These are phyloP conservation scores for Gerris lacustris DNA, from an alignment of 2,888 invertebrate genomes.

Conservation along the genomic window DNA sequence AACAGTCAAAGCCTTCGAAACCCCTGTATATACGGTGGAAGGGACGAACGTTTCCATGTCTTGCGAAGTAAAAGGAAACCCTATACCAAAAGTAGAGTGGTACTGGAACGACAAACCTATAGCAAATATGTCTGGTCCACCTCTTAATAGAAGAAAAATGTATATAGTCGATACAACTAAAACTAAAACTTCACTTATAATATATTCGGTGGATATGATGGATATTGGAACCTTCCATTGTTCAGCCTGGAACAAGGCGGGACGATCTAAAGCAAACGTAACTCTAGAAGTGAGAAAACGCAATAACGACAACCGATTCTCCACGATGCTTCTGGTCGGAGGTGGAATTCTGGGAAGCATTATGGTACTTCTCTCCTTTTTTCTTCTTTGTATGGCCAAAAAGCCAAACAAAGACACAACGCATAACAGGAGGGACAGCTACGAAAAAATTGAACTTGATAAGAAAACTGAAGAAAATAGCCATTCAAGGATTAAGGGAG, in stretches of 20 bases:
- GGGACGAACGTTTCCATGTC: conserved; percentile 61
- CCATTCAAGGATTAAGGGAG: conserved; percentile 10
- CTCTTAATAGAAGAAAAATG: conserved; percentile 30
- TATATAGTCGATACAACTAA: conserved; percentile 24
- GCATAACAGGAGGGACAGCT: conserved; percentile 44
- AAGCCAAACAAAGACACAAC: conserved; percentile 22
- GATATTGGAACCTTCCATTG: conserved; percentile 67
- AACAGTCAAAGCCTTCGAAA: conserved; percentile 49
- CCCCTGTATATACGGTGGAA: conserved; percentile 52
- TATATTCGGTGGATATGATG: conserved; percentile 49
- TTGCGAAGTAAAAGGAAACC: conserved; percentile 57
- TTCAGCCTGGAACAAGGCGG: conserved; percentile 68
- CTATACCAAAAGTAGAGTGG: conserved; percentile 62
- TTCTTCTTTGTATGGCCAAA: conserved; percentile 42
- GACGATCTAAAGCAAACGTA: conserved; percentile 59
- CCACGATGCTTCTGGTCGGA: conserved; percentile 38
- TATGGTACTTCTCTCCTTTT: conserved; percentile 52
- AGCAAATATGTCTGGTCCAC: conserved; percentile 46
- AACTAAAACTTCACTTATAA: conserved; percentile 24
- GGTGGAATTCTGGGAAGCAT: conserved; percentile 52
- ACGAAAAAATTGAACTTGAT: conserved; percentile 68
- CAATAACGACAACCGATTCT: conserved; percentile 9
- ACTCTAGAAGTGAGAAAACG: conserved; percentile 47
- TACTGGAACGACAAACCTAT: conserved; percentile 55
- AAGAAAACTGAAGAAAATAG: conserved; percentile 38